Base-by-base conservation (phyloP, 1,140 invertebrate genomes). In the Bradysia coprophila region DNA sequence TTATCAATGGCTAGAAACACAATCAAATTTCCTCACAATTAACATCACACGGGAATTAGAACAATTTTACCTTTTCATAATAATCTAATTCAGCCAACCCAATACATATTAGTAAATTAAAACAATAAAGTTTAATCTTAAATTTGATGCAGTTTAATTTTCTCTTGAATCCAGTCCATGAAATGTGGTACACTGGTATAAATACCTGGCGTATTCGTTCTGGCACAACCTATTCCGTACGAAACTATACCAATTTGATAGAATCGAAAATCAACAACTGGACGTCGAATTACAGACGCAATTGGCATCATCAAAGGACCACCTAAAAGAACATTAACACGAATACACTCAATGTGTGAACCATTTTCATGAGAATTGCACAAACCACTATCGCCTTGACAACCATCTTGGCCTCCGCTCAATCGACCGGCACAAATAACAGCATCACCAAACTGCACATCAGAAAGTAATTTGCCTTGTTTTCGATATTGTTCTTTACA, bases 361-460 rank as follows among this genome's bases (percentile, higher is more conserved):
- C n/a, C n/a, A n/a, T n/a, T n/a, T n/a, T n/a, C n/a, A n/a, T n/a
- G n/a, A n/a, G n/a, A n/a, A n/a, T n/a, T n/a, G n/a, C n/a, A n/a
- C n/a, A n/a, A n/a, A 6, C 85, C 85, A 24, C 81, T 88, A 58
- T 90, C 86, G 16, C 85, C 76, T 58, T 84, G 76, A 52, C 86
- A 90, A 8, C 84, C 75, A 57, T 90, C 86, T 54, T 79, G 78
- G 15, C 77, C 76, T 1, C 83, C 84, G 3, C 53, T 44, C 20
- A 67, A 53, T 44, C 66, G 73, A 13, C 84, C 85, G 4, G 85
- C 88, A 52, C 87, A 92, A 1, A 91, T 28, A 9, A 85, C 71
- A 0, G 69, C 65, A 0, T 65, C 46, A 28, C 57, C 56, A 31
- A 59, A 60, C 16, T 68, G 54, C 21, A 67, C 54, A 39, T 80